Evolutionary conservation across 1,140 invertebrate genomes (phyloP).

Genomic region (Platyscapa corneri): DNA sequence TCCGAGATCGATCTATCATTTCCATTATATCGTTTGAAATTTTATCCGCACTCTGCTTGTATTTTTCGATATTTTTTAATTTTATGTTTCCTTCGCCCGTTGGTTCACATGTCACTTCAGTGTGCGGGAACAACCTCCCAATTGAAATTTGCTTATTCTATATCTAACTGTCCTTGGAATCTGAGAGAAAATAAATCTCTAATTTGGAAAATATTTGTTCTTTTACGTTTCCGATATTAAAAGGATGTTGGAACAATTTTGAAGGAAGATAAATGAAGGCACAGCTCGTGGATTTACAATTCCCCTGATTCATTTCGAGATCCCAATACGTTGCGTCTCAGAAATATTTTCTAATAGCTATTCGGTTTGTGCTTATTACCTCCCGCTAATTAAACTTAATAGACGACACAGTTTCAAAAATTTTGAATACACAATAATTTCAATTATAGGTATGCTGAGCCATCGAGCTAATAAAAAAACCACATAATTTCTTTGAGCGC

Average conservation of each 20-base stretch:
- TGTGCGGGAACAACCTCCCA: not conserved
- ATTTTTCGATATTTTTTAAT: not conserved
- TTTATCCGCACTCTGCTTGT: not conserved
- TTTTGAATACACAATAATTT: not conserved
- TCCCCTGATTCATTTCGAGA: not conserved
- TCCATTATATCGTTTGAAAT: conserved; percentile 10
- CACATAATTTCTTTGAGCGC: conserved; percentile 55
- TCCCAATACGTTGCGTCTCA: too few relatives aligned
- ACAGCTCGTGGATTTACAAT: not conserved
- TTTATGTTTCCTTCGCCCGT: not conserved
- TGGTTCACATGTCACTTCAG: not conserved
- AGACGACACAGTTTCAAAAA: not conserved
- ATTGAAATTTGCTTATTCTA: not conserved
- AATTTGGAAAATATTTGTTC: not conserved
- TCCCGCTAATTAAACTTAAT: not conserved
- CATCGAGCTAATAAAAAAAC: conserved; percentile 7
- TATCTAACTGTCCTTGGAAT: not conserved
- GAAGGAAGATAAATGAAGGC: not conserved
- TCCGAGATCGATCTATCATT: conserved; percentile 44
- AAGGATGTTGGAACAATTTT: too few relatives aligned
- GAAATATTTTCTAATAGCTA: not conserved
- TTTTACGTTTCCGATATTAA: not conserved
- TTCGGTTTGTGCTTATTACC: not conserved
- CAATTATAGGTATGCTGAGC: conserved; percentile 1
- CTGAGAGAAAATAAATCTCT: not conserved